phyloP scores from a whole-genome alignment of 2,113 vertebrate species.

The Chauna torquata region DNA sequence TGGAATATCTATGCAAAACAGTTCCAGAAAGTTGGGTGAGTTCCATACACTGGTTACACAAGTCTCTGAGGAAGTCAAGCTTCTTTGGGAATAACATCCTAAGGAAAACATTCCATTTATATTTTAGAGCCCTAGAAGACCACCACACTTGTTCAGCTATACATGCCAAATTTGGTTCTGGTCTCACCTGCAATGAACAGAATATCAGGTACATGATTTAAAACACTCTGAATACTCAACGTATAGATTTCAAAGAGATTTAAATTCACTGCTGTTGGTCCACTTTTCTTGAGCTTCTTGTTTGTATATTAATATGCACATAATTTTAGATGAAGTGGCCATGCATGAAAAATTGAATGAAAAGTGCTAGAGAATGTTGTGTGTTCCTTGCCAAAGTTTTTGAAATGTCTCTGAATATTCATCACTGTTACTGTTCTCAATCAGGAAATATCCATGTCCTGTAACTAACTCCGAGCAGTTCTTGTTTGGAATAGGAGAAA shows the following conservation, averaged over 20 bases:
- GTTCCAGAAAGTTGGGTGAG: slow-evolving; percentile 82
- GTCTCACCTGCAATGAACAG: slow-evolving; percentile 73
- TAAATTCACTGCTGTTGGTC: neutral
- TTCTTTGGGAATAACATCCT: neutral
- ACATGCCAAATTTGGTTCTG: slow-evolving; percentile 76
- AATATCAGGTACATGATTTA: slow-evolving; percentile 71
- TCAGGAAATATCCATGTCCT: neutral
- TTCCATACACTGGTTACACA: neutral
- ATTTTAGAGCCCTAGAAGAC: slow-evolving; percentile 78
- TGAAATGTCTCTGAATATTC: neutral
- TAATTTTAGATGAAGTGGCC: neutral
- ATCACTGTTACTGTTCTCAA: neutral
- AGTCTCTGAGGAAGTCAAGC: neutral
- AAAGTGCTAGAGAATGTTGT: neutral
- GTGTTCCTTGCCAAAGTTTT: neutral
- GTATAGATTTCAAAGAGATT: neutral
- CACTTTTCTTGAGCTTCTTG: neutral
- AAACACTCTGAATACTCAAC: neutral
- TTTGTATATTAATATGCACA: neutral
- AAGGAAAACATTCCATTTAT: slow-evolving; percentile 12
- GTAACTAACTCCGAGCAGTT: neutral
- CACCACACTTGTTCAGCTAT: slow-evolving; percentile 74
- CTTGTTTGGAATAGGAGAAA: neutral
- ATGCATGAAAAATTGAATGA: neutral
- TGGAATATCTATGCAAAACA: slow-evolving; percentile 75